Base-by-base conservation (phyloP, 1,140 invertebrate species). In the Glossosoma conforme region DNA sequence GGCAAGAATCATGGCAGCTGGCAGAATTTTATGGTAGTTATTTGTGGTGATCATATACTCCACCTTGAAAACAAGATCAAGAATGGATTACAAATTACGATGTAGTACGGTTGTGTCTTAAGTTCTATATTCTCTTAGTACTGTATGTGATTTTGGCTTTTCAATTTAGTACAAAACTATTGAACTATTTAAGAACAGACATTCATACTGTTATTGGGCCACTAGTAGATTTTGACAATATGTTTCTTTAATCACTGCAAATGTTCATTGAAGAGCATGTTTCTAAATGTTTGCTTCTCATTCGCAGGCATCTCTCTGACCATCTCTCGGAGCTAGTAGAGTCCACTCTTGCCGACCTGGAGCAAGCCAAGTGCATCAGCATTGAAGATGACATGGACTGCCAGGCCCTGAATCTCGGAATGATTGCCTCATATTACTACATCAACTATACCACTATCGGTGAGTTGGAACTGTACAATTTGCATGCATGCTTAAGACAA, bases 361-460 rank as follows among this genome's bases (percentile, higher is more conserved):
- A 99, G 67, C 92, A 97, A 66, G 95, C 93, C 0, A 97, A 98
- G 69, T 99, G 97, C 67, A 97, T 99, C 49, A 89, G 89, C 36
- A 86, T 99, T 8, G 95, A 98, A 70, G 95, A 99, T 60, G 97
- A 99, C 53, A 95, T 99, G 83, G 95, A 99, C 67, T 90, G 91
- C 0, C 77, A 90, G 37, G 92, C 97, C 0, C 75, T 99, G 1
- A 99, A 99, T 77, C 75, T 99, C 64, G 97, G 97, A 52, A 99
- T 99, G 94, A 99, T 99, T 70, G 96, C 97, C 1, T 94, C 96
- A 0, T 99, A 99, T 69, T 99, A 99, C 69, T 99, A 99, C 67
- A 99, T 99, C 57, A 98, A 98, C 72, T 99, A 99, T 61, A 97
- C 95, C 0, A 99, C 97, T 0, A 99, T 99, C 54, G 87, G 87